A percentile compares a stretch with the other conserved stretches of the same genome.
Evolutionary conservation across 35 echinoderm and acorn worm species (phyloP).

Genomic region (Lytechinus pictus): DNA sequence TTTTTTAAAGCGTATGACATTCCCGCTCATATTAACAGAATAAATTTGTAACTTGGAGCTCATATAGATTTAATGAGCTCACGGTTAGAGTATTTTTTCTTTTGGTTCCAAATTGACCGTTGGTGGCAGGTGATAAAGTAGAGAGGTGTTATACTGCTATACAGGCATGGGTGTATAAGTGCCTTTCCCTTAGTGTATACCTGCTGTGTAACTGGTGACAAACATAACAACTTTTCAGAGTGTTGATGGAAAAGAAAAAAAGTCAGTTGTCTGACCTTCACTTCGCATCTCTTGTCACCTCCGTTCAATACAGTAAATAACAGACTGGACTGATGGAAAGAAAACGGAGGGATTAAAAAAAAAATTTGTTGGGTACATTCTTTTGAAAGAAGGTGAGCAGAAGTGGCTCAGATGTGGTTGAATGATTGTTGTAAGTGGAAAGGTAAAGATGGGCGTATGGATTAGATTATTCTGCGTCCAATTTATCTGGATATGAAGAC

Average conservation of each 20-base stretch:
- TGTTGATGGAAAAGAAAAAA: not conserved
- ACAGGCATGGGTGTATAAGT: not conserved
- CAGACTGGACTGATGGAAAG: not conserved
- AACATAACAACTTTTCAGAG: not conserved
- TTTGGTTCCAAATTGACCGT: not conserved
- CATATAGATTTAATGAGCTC: too few relatives aligned
- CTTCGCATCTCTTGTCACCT: not conserved
- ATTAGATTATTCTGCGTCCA: not conserved
- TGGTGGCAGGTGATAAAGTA: not conserved
- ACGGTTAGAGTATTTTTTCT: too few relatives aligned
- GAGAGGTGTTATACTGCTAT: not conserved
- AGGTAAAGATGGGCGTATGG: not conserved
- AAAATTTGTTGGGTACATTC: not conserved
- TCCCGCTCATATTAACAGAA: too few relatives aligned
- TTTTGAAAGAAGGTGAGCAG: not conserved
- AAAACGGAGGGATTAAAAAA: not conserved
- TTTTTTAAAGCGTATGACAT: too few relatives aligned
- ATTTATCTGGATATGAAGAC: not conserved
- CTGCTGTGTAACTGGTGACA: not conserved
- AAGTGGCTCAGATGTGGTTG: not conserved
- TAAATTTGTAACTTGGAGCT: too few relatives aligned
- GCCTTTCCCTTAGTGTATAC: too few relatives aligned
- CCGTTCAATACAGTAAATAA: not conserved
- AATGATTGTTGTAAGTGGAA: not conserved
- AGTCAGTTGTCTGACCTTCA: not conserved